Evolutionary conservation across 2,888 invertebrate genomes (phyloP).

Genomic region (Helicoverpa assulta): DNA sequence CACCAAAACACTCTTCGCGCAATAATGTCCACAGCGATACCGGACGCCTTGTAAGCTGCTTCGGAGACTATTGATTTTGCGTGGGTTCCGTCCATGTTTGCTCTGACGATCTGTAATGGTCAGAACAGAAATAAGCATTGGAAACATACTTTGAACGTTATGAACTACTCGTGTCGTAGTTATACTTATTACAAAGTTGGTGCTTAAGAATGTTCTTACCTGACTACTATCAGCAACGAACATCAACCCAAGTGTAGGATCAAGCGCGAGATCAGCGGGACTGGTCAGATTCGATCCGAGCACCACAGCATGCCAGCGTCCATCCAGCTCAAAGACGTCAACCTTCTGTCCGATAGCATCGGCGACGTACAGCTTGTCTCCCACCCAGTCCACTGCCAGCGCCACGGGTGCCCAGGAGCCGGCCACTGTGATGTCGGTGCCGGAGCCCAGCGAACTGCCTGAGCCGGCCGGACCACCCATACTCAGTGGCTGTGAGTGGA

Average conservation of each 20-base stretch:
- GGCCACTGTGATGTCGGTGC: constrained; percentile 93
- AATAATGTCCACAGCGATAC: constrained; percentile 97
- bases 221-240: constrained; percentile 96
- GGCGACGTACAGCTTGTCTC: constrained; percentile 98
- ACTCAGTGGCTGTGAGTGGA: constrained; percentile 91
- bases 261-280: constrained; percentile 97
- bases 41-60: constrained; percentile 98
- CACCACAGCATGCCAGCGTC: constrained; percentile 96
- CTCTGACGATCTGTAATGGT: constrained; percentile 91
- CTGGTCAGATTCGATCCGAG: constrained; percentile 97
- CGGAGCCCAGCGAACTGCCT: constrained; percentile 58
- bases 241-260: constrained; percentile 97
- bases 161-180: not conserved
- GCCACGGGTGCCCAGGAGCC: constrained; percentile 97
- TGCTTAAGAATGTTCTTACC: constrained; percentile 73
- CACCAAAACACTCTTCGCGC: constrained; percentile 98
- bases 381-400: constrained; percentile 99
- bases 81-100: constrained; percentile 98
- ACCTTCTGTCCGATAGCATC: constrained; percentile 97
- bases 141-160: not conserved
- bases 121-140: not conserved
- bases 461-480: constrained; percentile 44
- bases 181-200: too few species aligned
- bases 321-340: constrained; percentile 97
- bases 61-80: constrained; percentile 96